A percentile compares a stretch with the other conserved stretches of the same genome.
Evolutionary conservation across 2,113 vertebrate species (phyloP).

Genomic region (Numida meleagris): DNA sequence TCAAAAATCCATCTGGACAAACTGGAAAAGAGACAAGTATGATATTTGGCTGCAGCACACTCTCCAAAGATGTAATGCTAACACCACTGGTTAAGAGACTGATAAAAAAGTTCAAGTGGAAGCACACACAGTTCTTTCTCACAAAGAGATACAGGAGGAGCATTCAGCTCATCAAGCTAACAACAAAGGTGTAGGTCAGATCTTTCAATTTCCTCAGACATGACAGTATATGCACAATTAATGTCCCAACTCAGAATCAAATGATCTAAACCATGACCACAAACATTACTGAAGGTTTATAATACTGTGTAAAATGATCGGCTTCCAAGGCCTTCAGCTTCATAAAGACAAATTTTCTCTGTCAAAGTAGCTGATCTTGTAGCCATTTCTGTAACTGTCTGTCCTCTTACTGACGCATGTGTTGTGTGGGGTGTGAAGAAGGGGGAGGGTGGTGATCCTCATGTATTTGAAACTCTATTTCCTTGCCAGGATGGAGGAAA

Average conservation of each 20-base stretch:
- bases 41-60: not conserved
- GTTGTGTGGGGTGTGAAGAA: not conserved
- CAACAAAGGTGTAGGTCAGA: not conserved
- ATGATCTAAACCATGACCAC: not conserved
- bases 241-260: not conserved
- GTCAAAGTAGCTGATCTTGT: not conserved
- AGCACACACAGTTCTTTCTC: not conserved
- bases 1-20: not conserved
- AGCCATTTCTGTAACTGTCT: not conserved
- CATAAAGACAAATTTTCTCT: not conserved
- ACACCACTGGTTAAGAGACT: not conserved
- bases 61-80: not conserved
- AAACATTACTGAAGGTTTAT: not conserved
- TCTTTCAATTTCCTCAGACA: not conserved
- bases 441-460: not conserved
- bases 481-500: not conserved
- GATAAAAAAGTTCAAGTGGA: not conserved
- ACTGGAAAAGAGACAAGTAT: not conserved
- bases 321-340: not conserved
- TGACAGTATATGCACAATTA: not conserved
- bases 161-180: not conserved
- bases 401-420: not conserved
- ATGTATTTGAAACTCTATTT: not conserved
- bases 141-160: not conserved
- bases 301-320: not conserved